Base-by-base conservation (phyloP, 2,888 invertebrate species). In the Taenaris catops region DNA sequence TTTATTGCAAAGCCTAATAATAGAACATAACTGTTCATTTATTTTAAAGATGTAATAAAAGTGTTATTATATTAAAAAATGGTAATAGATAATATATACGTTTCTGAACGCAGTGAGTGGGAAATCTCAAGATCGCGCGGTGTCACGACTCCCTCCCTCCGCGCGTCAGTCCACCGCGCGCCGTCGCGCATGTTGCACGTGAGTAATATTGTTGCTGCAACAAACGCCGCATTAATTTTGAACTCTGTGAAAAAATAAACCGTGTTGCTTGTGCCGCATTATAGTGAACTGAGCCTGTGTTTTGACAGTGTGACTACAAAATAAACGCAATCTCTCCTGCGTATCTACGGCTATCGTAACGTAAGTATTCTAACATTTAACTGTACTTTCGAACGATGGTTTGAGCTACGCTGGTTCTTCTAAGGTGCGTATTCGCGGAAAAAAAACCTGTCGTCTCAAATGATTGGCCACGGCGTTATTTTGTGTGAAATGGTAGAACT, bases 341-440 rank as follows among this genome's bases (percentile, higher is more conserved):
- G 53, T 62, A 62, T 61, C 63, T 55, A 61, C 64, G 63, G 60
- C 59, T 49, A 41, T 41, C 36, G 51, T 55, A 54, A 65, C 64
- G 81, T 81, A 68, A 80, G 80, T 80, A 78, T 69, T 62, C 64
- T 58, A 65, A 70, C 64, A 66, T 71, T 68, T 80, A 80, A 79
- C 80, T 75, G 81, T 81, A 75, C 73, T 70, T 73, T 70, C 67
- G 63, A 63, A 65, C 65, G 64, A 69, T 69, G 63, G 62, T 63
- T 60, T 63, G 53, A 58, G 61, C 55, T 63, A 61, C 61, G 64
- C 55, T 59, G 59, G 58, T 61, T 63, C 63, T 54, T 49, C n/a
- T n/a, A n/a, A 60, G 63, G 58, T 58, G 56, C 48, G 55, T 63
- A 64, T 75, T 79, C 66, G 75, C 79, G 68, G 70, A 73, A 75